A percentile compares a stretch with the other conserved stretches of the same genome.
These are phyloP conservation scores for Lycorma delicatula DNA, from an alignment of 1,140 invertebrate genomes.

Conservation along the genomic window DNA sequence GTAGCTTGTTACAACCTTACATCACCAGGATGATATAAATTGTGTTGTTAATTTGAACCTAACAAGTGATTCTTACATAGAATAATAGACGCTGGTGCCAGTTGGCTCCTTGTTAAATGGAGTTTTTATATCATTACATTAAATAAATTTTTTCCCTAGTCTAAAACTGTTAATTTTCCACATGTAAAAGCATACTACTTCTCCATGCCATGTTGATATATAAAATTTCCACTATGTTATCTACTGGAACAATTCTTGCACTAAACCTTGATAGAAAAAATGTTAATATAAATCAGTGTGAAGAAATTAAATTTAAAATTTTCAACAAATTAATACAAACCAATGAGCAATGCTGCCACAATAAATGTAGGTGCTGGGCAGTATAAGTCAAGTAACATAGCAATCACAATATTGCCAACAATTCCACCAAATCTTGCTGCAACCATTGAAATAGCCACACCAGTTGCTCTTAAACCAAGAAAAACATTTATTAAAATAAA, in stretches of 20 bases:
- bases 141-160: no score
- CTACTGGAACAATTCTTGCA: background rate
- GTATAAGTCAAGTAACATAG: conserved; percentile 66
- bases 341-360: conserved; percentile 66
- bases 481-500: no score
- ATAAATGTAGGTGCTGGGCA: conserved; percentile 80
- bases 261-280: background rate
- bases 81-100: no score
- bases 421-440: conserved; percentile 74
- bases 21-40: no score
- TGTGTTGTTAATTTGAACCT: no score
- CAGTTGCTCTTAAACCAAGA: conserved; percentile 64
- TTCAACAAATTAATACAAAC: conserved; percentile 36
- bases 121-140: no score
- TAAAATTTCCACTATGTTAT: background rate
- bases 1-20: no score
- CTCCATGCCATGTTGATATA: background rate
- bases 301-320: background rate
- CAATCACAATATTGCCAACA: conserved; percentile 79
- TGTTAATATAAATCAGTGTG: background rate
- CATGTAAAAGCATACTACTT: background rate
- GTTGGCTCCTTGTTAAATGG: no score
- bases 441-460: conserved; percentile 79
- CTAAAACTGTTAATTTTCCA: no score
- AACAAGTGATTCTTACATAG: no score